phyloP scores from a whole-genome alignment of 2,797 vertebrate genomes.

The Ataeniobius toweri region DNA sequence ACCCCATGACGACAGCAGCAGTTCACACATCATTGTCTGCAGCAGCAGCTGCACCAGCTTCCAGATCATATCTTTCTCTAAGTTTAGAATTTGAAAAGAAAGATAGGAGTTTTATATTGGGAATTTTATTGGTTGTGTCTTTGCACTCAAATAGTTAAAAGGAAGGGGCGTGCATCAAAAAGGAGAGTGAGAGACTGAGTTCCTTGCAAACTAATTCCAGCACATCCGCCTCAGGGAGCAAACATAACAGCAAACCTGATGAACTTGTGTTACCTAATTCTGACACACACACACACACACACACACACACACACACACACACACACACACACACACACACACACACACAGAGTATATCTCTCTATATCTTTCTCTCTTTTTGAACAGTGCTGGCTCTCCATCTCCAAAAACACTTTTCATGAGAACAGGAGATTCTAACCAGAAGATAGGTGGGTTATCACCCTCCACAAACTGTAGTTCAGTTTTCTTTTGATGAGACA shows the following conservation, averaged over 20 bases:
- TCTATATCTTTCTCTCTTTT: constrained; percentile 36
- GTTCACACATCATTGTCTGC: constrained; percentile 37
- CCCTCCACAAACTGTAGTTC: neutral
- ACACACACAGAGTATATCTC: constrained; percentile 8
- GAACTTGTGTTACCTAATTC: constrained; percentile 79
- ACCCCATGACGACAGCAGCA: constrained; percentile 9
- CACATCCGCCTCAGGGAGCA: constrained; percentile 66
- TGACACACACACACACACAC: constrained; percentile 48
- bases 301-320: constrained; percentile 1
- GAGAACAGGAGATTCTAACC: constrained; percentile 17
- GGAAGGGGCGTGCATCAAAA: constrained; percentile 28
- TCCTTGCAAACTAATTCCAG: constrained; percentile 56
- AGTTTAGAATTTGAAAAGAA: constrained; percentile 26
- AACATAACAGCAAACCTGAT: constrained; percentile 72
- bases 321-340: constrained; percentile 17
- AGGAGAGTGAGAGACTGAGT: constrained; percentile 28
- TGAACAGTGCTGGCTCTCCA: constrained; percentile 26
- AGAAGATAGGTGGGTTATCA: neutral
- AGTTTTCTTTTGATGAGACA: neutral
- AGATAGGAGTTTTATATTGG: constrained; percentile 5
- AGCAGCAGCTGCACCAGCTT: constrained; percentile 18
- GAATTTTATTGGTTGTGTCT: constrained; percentile 56
- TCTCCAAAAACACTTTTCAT: constrained; percentile 47
- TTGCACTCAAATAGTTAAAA: constrained; percentile 61
- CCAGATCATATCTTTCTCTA: constrained; percentile 41